phyloP scores from a whole-genome alignment of 2,888 invertebrate species.

The Minunthozetes semirufus region DNA sequence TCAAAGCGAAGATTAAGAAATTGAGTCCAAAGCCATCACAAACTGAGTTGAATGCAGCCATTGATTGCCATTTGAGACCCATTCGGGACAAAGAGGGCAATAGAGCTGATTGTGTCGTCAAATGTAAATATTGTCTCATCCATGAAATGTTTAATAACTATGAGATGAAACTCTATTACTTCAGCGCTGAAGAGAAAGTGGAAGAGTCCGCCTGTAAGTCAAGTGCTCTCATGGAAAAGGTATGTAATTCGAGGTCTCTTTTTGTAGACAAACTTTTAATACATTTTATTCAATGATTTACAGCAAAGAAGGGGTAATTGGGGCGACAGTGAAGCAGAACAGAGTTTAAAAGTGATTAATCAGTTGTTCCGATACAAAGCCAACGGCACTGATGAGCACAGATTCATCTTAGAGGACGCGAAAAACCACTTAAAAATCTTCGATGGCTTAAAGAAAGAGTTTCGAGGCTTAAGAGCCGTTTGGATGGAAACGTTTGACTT shows the following conservation, averaged over 20 bases:
- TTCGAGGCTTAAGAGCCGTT: constrained; percentile 51
- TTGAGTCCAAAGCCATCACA: constrained; percentile 46
- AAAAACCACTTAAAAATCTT: constrained; percentile 55
- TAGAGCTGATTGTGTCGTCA: constrained; percentile 41
- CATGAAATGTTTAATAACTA: constrained; percentile 47
- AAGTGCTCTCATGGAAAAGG: constrained; percentile 37
- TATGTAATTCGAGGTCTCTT: not conserved
- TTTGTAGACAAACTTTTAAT: not conserved
- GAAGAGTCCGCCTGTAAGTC: constrained; percentile 30
- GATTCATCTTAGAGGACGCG: constrained; percentile 51
- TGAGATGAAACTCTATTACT: constrained; percentile 48
- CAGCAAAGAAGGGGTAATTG: constrained; percentile 56
- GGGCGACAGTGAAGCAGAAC: constrained; percentile 58
- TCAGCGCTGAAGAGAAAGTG: constrained; percentile 43
- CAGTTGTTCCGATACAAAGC: constrained; percentile 46
- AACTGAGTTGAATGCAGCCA: constrained; percentile 52
- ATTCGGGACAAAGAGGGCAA: constrained; percentile 27
- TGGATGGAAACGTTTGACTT: constrained; percentile 49
- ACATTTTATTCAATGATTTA: not conserved
- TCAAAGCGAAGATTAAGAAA: constrained; percentile 46
- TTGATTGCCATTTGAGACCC: constrained; percentile 56
- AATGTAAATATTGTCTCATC: constrained; percentile 48
- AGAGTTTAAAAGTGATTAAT: constrained; percentile 54
- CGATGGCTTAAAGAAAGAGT: constrained; percentile 60
- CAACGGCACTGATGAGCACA: constrained; percentile 43